Conservation (phyloP, 2,113 vertebrate genomes). For the Hassar affinis region DNA sequence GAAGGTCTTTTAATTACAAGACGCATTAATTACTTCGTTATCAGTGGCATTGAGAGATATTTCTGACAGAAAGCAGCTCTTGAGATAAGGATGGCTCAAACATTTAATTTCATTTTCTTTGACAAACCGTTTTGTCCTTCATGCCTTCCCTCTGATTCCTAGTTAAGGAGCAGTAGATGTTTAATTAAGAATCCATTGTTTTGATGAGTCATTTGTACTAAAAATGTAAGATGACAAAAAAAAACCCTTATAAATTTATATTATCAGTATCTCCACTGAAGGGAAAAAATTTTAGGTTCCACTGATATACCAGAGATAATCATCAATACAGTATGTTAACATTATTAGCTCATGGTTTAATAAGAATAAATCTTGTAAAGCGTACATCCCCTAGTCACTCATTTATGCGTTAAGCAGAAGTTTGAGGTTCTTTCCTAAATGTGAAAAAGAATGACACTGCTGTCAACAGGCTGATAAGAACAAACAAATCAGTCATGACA, state of each 20-base stretch:
- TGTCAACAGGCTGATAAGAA: conserved; percentile 33
- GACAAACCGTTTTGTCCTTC: neutral
- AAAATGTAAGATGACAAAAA: neutral
- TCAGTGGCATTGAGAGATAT: neutral
- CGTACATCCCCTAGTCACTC: conserved; percentile 11
- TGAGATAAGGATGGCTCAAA: neutral
- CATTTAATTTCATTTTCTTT: conserved; percentile 1
- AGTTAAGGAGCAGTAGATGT: neutral
- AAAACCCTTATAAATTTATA: neutral
- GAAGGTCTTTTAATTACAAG: conserved; percentile 14
- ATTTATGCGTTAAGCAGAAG: conserved; percentile 10
- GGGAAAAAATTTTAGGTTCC: conserved; percentile 15
- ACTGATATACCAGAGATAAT: conserved; percentile 30
- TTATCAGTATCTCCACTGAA: conserved; percentile 19
- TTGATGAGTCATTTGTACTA: neutral
- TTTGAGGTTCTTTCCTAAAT: conserved; percentile 17
- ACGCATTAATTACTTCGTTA: conserved; percentile 5
- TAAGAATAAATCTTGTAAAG: conserved; percentile 13
- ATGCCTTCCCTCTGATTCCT: neutral
- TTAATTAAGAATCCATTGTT: neutral
- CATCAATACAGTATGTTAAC: conserved; percentile 33
- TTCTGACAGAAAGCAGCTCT: neutral
- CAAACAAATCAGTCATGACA: conserved; percentile 47
- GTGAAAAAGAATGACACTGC: conserved; percentile 31
- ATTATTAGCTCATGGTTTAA: conserved; percentile 43